Base-by-base conservation (phyloP, 2,113 vertebrate genomes). In the Syngnathoides biaculeatus region DNA sequence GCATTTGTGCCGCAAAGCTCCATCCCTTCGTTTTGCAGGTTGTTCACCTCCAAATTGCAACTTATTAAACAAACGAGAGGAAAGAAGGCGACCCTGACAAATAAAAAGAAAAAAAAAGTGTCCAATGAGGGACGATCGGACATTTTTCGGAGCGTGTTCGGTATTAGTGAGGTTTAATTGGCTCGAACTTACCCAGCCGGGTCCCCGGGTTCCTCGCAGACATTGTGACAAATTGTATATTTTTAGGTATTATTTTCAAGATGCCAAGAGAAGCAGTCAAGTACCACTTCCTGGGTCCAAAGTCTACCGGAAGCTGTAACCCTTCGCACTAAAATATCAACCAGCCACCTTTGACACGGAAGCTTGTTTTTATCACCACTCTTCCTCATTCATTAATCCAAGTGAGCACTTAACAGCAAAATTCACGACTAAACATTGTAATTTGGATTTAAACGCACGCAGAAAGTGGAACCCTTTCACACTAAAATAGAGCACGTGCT, bases 41-140 rank as follows among this genome's bases (percentile, higher is more conserved):
- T 79, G 81, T 17, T 71, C 9, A 68, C 72, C 74, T 70, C 42
- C 0, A 0, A 27, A 15, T 22, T 13, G 53, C 78, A 60, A 69
- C 57, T 72, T 24, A 74, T 74, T 74, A 63, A 66, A 43, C 61
- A 20, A 63, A 39, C 12, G 3, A 20, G 13, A 2, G 2, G 7
- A 52, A 1, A 30, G 12, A 8, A 27, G 4, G 26, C 19, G 4
- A 47, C 15, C 7, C 13, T 48, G 15, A 9, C 35, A 43, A n/a
- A n/a, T n/a, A n/a, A n/a, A n/a, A n/a, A n/a, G n/a, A n/a, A n/a
- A n/a, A n/a, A n/a, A n/a, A 9, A 24, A 22, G 8, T 20, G 24
- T 57, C 56, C 17, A 10, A 12, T 19, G 8, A n/a, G n/a, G n/a
- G n/a, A 17, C 12, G 17, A 48, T 10, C 27, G 9, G 8, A 19